Percentiles rank a stretch among this genome's conserved stretches.
Conservation (phyloP, 2,888 invertebrate species). For the Eudasyphora cyanicolor region DNA sequence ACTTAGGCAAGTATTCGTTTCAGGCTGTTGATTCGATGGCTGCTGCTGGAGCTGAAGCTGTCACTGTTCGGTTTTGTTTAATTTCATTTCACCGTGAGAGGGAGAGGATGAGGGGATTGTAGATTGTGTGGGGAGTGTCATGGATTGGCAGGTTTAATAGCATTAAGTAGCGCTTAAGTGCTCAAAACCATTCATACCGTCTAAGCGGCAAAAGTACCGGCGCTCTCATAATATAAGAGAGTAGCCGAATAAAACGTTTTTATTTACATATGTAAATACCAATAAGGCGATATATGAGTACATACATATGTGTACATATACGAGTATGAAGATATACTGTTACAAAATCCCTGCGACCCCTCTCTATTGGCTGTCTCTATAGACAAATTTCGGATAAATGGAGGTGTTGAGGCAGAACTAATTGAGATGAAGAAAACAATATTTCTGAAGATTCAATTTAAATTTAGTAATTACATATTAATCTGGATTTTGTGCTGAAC, state of each 20-base stretch:
- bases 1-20: not conserved
- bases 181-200: not conserved
- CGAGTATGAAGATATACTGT: not conserved
- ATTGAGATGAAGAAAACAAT: not conserved
- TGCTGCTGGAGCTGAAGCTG: not conserved
- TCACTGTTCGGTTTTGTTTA: not conserved
- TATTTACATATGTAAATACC: constrained; percentile 11
- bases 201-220: not conserved
- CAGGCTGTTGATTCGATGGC: too few relatives aligned
- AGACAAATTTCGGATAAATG: not conserved
- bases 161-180: constrained; percentile 35
- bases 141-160: constrained; percentile 2
- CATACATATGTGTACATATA: too few relatives aligned
- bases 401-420: not conserved
- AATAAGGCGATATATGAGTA: not conserved
- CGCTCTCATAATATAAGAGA: not conserved
- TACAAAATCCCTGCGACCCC: too few relatives aligned
- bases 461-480: too few relatives aligned
- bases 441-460: not conserved
- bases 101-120: too few relatives aligned
- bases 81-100: too few relatives aligned
- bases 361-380: not conserved
- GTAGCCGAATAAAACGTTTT: too few relatives aligned
- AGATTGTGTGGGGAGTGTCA: not conserved
- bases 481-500: too few relatives aligned